Conservation (phyloP, 1,140 invertebrate genomes). For the Cardiocondyla obscurior region DNA sequence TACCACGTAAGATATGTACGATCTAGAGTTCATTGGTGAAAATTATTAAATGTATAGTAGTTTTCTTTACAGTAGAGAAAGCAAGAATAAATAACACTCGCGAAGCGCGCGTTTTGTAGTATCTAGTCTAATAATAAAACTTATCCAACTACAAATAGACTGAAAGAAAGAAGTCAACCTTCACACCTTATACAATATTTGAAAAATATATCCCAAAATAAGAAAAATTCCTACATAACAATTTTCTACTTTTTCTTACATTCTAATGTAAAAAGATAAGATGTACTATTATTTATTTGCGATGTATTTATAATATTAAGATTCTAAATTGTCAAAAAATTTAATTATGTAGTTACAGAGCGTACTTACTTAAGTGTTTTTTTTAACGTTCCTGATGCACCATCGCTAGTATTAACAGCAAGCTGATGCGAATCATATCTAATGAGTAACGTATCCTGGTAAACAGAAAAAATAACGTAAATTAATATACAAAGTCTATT, state of each 20-base stretch:
- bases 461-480: constrained; percentile 70
- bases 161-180: background rate
- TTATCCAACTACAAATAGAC: constrained; percentile 3
- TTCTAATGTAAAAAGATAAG: background rate
- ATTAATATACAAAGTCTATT: background rate
- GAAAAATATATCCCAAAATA: background rate
- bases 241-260: background rate
- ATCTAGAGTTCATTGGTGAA: no score
- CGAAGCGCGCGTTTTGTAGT: background rate
- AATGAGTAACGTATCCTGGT: constrained; percentile 90
- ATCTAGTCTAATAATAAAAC: background rate
- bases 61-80: no score
- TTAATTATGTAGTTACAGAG: constrained; percentile 22
- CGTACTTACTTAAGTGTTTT: constrained; percentile 90
- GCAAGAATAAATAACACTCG: no score
- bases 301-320: background rate
- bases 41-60: no score
- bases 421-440: constrained; percentile 91
- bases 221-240: background rate
- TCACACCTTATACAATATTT: constrained; percentile 7
- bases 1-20: no score
- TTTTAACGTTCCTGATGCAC: constrained; percentile 92
- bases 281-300: background rate
- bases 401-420: constrained; percentile 93
- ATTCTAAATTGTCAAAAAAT: background rate